Evolutionary conservation across 2,113 vertebrate species (phyloP).

Genomic region (Sorex araneus): DNA sequence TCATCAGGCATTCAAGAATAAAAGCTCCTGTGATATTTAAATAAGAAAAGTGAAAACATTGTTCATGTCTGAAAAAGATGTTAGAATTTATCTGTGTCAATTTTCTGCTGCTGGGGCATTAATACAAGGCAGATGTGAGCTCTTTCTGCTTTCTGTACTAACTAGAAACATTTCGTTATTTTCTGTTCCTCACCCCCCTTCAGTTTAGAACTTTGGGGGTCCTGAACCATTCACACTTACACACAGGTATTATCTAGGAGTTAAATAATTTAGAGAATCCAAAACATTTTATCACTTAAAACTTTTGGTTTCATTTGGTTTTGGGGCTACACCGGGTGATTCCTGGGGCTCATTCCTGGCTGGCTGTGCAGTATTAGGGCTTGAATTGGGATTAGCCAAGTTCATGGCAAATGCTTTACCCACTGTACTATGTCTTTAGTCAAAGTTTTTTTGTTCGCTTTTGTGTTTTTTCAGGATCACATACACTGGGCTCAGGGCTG

Average conservation of each 20-base stretch:
- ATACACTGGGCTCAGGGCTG: no score
- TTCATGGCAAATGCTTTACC: no score
- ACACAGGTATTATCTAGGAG: not conserved
- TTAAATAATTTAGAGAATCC: no score
- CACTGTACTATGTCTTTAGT: no score
- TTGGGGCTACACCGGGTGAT: no score
- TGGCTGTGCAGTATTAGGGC: no score
- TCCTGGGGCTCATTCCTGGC: no score
- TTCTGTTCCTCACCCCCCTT: not conserved
- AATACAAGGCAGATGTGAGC: not conserved
- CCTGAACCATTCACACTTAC: slow-evolving; percentile 40
- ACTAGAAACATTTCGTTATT: slow-evolving; percentile 48
- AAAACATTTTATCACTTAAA: no score
- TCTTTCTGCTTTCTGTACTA: not conserved
- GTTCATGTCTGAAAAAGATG: slow-evolving; percentile 58
- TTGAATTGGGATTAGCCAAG: no score
- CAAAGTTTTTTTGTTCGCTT: no score
- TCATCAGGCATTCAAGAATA: slow-evolving; percentile 74
- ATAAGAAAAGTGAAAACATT: slow-evolving; percentile 77
- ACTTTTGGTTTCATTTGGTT: no score
- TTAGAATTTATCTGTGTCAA: not conserved
- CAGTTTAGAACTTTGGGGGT: slow-evolving; percentile 18
- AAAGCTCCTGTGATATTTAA: slow-evolving; percentile 74
- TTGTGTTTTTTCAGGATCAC: no score
- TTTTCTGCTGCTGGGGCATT: slow-evolving; percentile 4